Conservation (phyloP, 1,140 invertebrate genomes). For the Eumaeus atala region DNA sequence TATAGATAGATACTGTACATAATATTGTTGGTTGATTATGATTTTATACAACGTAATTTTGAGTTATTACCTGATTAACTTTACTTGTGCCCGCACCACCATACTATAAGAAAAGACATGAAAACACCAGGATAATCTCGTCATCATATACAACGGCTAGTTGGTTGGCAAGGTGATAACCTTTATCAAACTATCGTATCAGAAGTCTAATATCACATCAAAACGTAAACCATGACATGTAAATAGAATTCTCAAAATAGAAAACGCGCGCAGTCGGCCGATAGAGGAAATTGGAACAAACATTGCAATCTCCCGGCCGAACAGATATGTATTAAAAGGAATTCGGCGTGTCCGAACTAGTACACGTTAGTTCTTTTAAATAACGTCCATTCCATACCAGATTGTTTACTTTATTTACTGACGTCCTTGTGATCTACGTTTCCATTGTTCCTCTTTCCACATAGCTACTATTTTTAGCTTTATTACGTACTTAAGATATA, state of each 20-base stretch:
- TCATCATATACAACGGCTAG: background rate
- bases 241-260: slow-evolving; percentile 39
- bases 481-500: too few relatives aligned
- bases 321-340: slow-evolving; percentile 46
- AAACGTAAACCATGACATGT: slow-evolving; percentile 29
- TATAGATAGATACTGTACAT: too few relatives aligned
- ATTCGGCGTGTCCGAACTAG: slow-evolving; percentile 28
- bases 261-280: slow-evolving; percentile 37
- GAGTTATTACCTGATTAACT: too few relatives aligned
- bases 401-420: slow-evolving; percentile 12
- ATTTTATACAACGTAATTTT: too few relatives aligned
- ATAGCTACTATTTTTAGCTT: too few relatives aligned
- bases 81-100: too few relatives aligned
- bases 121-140: background rate
- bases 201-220: slow-evolving; percentile 18
- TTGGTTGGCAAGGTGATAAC: too few relatives aligned
- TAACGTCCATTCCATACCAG: slow-evolving; percentile 8
- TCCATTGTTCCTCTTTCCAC: too few relatives aligned
- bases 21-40: too few relatives aligned
- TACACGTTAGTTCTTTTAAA: slow-evolving; percentile 20
- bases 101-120: background rate
- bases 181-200: background rate
- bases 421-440: background rate
- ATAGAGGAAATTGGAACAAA: slow-evolving; percentile 60
- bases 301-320: slow-evolving; percentile 45